These are phyloP conservation scores for Heteromormyrus szaboi DNA, from an alignment of 2,797 vertebrate genomes.

Conservation along the genomic window DNA sequence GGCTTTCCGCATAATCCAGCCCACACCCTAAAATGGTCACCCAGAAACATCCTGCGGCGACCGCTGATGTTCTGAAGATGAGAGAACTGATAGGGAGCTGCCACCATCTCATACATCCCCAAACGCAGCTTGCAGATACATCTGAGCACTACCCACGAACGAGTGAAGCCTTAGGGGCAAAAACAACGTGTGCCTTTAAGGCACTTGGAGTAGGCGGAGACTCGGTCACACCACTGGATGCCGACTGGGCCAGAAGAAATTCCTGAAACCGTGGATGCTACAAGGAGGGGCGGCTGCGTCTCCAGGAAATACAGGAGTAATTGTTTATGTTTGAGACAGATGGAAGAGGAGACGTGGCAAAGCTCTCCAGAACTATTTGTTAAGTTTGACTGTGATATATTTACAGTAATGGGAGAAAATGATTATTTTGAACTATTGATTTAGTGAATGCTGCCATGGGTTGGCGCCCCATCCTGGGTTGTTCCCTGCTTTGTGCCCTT, in stretches of 20 bases:
- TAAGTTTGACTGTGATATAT: not conserved
- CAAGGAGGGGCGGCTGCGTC: conserved; percentile 16
- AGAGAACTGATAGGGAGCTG: not conserved
- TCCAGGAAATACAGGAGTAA: conserved; percentile 18
- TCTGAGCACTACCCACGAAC: not conserved
- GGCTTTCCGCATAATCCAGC: not conserved
- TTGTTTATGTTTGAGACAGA: not conserved
- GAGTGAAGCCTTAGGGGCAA: conserved; percentile 18
- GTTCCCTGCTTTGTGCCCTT: not conserved
- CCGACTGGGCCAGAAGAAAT: conserved; percentile 53
- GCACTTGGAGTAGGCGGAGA: conserved; percentile 61
- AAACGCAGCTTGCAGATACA: not conserved
- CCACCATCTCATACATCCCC: not conserved
- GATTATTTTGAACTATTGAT: not conserved
- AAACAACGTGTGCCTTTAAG: conserved; percentile 56
- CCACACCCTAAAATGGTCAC: not conserved
- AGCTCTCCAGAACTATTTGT: not conserved
- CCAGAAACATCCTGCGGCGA: not conserved
- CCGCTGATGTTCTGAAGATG: not conserved
- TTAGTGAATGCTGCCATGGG: not conserved
- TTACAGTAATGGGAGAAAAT: not conserved
- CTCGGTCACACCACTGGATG: conserved; percentile 62
- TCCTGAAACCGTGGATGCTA: conserved; percentile 46
- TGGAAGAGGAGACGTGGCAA: not conserved
- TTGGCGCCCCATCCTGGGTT: not conserved